Evolutionary conservation across 2,113 vertebrate genomes (phyloP).

Genomic region (Cathartes aura): DNA sequence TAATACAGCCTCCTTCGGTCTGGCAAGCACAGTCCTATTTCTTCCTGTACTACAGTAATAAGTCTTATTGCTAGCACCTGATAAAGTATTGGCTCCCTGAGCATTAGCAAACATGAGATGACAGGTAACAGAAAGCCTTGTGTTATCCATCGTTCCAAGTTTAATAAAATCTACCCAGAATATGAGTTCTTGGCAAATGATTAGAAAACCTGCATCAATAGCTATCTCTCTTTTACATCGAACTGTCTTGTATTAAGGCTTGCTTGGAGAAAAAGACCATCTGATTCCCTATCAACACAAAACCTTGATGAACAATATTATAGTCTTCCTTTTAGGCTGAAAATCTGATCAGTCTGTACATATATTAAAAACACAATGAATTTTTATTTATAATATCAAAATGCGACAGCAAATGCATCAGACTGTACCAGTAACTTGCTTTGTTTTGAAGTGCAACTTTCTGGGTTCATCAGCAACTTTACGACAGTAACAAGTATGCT

Average conservation of each 20-base stretch:
- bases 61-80: neutral
- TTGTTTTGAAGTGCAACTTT: neutral
- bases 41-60: neutral
- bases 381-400: neutral
- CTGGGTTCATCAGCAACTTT: neutral
- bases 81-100: neutral
- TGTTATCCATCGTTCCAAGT: neutral
- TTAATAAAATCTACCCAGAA: constrained; percentile 19
- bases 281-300: neutral
- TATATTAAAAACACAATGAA: neutral
- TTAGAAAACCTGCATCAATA: neutral
- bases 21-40: neutral
- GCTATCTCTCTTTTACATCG: neutral
- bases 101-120: neutral
- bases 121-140: neutral
- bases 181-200: neutral
- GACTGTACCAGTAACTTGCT: neutral
- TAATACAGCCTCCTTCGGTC: neutral
- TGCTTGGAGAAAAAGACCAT: neutral
- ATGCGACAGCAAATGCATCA: neutral
- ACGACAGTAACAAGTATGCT: neutral
- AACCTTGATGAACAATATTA: neutral
- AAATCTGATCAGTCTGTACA: neutral
- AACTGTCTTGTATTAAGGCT: neutral
- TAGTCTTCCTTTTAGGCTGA: neutral